Evolutionary conservation across 2,888 invertebrate species (phyloP), one percentile per base, ranked within the genome.

Genomic region (Pherbina coryleti): DNA sequence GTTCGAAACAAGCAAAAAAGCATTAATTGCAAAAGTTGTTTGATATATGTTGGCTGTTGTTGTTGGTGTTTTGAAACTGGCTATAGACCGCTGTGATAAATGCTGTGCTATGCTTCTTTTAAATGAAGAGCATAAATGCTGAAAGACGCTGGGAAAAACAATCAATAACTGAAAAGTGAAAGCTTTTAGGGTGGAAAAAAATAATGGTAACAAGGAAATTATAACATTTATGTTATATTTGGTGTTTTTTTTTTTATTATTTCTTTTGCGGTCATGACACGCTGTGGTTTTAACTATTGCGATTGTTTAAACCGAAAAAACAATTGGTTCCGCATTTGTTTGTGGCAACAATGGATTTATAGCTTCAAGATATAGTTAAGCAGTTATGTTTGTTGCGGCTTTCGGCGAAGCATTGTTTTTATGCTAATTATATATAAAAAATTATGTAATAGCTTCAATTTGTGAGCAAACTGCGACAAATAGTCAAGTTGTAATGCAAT

Each of bases 121-220:
- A 60, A 28, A 28, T 60, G 60, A 60, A 60, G 60, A 60, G 60
- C 60, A 60, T 28, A 60, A 60, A 9, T 28, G 17, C 55, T 28
- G 7, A 60, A 60, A 60, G 28, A 60, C 8, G 14, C 60, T 28
- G 60, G 28, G 28, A 28, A 60, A 60, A 64, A 53, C 71, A 76
- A 71, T 76, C 70, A 53, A 64, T 76, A 69, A 67, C 55, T 25
- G 76, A 71, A 76, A 76, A 76, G 76, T 76, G 76, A 76, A 76
- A 76, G 76, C 71, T 44, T 64, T 34, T 51, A 51, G 17, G 34
- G 51, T 37, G 19, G 17, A 70, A 25, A 70, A 22, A 70, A 25
- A 49, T 25, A 70, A 70, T 31, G 70, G 70, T n/a, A 44, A 70
- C 34, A 49, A 49, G 70, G 53, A 70, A 70, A 70, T n/a, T 60